Evolutionary conservation across 2,797 vertebrate species (phyloP), one percentile per base, ranked within the genome.

Genomic region (Catamblyrhynchus diadema): DNA sequence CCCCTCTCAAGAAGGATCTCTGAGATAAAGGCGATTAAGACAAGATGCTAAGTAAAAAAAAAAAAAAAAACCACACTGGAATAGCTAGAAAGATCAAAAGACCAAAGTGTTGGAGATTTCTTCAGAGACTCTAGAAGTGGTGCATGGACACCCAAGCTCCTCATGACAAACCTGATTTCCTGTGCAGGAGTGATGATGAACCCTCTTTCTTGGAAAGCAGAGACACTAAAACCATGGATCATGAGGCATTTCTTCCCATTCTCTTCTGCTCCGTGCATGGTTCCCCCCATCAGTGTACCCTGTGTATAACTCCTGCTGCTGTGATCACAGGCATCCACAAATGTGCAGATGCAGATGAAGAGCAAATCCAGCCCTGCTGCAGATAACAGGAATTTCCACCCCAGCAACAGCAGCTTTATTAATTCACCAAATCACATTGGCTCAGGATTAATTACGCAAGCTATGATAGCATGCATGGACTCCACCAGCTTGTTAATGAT

Each of bases 341-440:
- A 61, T 18, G 37, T 71, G 53, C 61, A 75, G 71, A 70, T 89
- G 83, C 48, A 91, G 54, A 65, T 41, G 66, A 77, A 83, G 21
- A 90, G 54, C 54, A 83, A 94, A 94, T 79, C 65, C 79, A 86
- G 39, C 82, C 69, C 92, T 89, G 54, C 54, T 96, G 69, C 75
- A 91, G 50, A 62, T 92, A 90, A 89, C 91, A 92, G 72, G 87
- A 92, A 88, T 92, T 96, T 96, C 81, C 59, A 95, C 86, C 53
- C 75, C 86, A 90, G 79, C 81, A 93, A 94, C 91, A 95, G 62
- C 69, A 90, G 78, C 65, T 53, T 92, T 64, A 88, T 93, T 93
- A 89, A 87, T 91, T 91, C 7, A 0, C 15, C 23, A 3, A 75
- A 89, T 90, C 86, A 66, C 83, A 84, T 75, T 87, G 90, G 83